Evolutionary conservation across 2,797 vertebrate genomes (phyloP), one percentile per base, ranked within the genome.

Genomic region (Microctenopoma lineatum): DNA sequence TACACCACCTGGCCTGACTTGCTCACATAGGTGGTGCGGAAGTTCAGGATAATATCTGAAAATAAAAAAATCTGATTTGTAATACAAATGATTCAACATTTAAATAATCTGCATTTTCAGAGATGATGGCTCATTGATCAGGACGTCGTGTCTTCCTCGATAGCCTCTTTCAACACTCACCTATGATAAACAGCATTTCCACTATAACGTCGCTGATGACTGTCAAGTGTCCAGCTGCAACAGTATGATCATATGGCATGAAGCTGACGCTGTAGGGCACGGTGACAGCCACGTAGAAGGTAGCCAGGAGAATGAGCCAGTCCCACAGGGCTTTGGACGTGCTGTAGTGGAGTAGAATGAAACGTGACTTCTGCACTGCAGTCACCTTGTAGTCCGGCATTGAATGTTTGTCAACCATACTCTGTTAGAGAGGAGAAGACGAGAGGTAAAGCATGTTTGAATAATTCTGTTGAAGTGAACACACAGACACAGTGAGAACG

Each of bases 181-280:
- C 98, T 45, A 96, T 84, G 70, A 99, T 97, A 85, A 99, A 99
- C 67, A 99, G 95, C 96, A 98, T 96, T 92, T 99, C 98, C 83
- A 99, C 98, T 0, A 89, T 95, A 0, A 99, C 96, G 87, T 99
- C 98, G 0, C 96, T 97, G 90, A 96, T 95, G 0, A 97, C 96
- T 73, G 97, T 97, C 91, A 95, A 96, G 73, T 96, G 95, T 2
- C 93, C 95, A 0, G 94, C 90, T 0, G 94, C 90, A 67, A 94
- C 89, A 2, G 86, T 92, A 59, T 97, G 96, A 0, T 90, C 81
- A 34, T 96, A 82, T 0, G 87, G 66, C 29, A 80, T 95, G 92
- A 99, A 99, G 92, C 98, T 98, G 79, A 99, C 96, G 0, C 98
- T 97, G 94, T 98, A 99, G 51, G 98, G 98, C 61, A 99, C 97